These are phyloP conservation scores for Athene cunicularia DNA, from an alignment of 2,113 vertebrate genomes.

Conservation along the genomic window DNA sequence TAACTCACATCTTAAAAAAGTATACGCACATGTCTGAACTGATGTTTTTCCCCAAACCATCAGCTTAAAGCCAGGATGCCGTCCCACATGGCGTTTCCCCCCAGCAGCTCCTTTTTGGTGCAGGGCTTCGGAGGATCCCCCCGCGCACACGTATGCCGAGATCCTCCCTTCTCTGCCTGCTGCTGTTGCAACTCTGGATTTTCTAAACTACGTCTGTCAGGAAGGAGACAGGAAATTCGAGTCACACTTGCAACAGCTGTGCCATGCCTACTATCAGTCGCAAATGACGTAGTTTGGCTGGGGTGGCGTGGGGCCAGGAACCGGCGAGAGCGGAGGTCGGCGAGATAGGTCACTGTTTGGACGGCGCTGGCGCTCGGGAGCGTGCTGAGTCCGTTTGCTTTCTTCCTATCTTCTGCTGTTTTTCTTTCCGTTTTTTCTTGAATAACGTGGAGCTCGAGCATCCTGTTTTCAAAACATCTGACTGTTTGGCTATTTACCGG, in stretches of 20 bases:
- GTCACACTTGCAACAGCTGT: conserved; percentile 86
- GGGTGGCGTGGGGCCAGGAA: conserved; percentile 79
- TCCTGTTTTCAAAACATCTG: conserved; percentile 86
- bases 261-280: conserved; percentile 80
- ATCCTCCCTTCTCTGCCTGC: conserved; percentile 46
- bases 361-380: conserved; percentile 57
- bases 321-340: conserved; percentile 77
- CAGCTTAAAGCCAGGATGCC: neutral
- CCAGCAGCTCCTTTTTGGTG: neutral
- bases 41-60: neutral
- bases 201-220: conserved; percentile 83
- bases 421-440: conserved; percentile 82
- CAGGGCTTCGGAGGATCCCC: conserved; percentile 20
- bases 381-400: conserved; percentile 70
- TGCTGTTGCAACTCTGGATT: conserved; percentile 85
- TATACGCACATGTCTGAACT: neutral
- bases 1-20: neutral
- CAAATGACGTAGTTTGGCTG: conserved; percentile 78
- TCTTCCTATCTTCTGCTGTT: conserved; percentile 76
- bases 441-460: conserved; percentile 64
- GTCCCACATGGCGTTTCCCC: neutral
- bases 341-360: conserved; percentile 80
- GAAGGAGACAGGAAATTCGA: conserved; percentile 97
- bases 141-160: neutral
- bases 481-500: conserved; percentile 23